Evolutionary conservation across 2,888 invertebrate species (phyloP).

Genomic region (Resseliella maxima): DNA sequence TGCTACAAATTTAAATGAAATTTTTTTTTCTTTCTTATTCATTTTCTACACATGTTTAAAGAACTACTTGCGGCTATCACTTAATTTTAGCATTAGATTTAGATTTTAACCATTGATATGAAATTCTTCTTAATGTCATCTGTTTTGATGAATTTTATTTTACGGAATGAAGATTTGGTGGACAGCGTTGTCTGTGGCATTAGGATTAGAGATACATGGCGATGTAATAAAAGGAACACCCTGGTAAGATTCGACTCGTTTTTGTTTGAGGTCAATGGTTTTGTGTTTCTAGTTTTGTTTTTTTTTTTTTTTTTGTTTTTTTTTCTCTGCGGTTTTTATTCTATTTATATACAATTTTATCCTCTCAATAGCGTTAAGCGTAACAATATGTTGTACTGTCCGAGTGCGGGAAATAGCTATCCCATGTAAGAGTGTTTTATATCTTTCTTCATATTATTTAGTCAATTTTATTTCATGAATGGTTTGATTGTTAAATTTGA

Average conservation of each 20-base stretch:
- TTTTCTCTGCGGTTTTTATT: no score
- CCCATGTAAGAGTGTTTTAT: slow-evolving; percentile 87
- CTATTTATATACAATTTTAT: no score
- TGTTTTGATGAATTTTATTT: background rate
- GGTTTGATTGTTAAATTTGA: background rate
- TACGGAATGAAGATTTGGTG: slow-evolving; percentile 88
- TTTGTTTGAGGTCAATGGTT: no score
- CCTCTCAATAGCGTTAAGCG: no score
- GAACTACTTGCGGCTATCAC: background rate
- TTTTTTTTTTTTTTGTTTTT: no score
- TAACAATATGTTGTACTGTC: slow-evolving; percentile 90
- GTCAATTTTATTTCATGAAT: background rate
- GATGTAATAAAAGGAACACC: slow-evolving; percentile 90
- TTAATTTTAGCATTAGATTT: background rate
- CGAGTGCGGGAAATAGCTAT: slow-evolving; percentile 90
- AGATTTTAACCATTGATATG: background rate
- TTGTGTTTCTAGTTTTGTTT: no score
- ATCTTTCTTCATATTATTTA: no score
- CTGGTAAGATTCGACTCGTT: no score
- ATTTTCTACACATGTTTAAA: background rate
- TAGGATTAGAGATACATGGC: slow-evolving; percentile 87
- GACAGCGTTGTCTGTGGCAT: slow-evolving; percentile 87
- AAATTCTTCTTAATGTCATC: background rate
- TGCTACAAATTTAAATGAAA: background rate
- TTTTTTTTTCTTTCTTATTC: background rate